Conservation (phyloP, 1,140 invertebrate genomes). For the Tetranychus urticae region DNA sequence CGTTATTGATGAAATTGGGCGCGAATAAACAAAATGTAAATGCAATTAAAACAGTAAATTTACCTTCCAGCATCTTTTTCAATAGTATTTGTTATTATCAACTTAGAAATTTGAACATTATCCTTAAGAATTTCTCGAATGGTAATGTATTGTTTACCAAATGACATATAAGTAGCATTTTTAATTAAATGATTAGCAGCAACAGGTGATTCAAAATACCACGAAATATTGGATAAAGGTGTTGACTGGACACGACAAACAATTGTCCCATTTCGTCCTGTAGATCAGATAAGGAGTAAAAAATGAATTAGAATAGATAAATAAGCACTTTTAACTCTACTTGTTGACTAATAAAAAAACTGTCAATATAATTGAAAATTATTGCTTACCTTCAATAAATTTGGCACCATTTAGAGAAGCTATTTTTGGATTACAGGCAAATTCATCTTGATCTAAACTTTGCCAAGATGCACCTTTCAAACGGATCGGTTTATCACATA, state of each 20-base stretch:
- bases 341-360: too few relatives aligned
- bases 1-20: too few relatives aligned
- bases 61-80: not conserved
- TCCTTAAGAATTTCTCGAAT: not conserved
- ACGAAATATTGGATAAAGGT: constrained; percentile 32
- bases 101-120: not conserved
- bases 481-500: constrained; percentile 35
- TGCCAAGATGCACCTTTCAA: constrained; percentile 40
- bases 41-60: not conserved
- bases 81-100: not conserved
- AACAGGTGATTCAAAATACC: not conserved
- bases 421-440: constrained; percentile 39
- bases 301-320: not conserved
- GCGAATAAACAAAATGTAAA: too few relatives aligned
- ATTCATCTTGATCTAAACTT: constrained; percentile 44
- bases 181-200: not conserved
- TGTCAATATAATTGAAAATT: too few relatives aligned
- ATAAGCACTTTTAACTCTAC: too few relatives aligned
- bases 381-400: not conserved
- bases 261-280: constrained; percentile 41
- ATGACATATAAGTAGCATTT: not conserved
- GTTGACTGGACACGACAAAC: constrained; percentile 40
- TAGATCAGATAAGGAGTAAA: constrained; percentile 19
- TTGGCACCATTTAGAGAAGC: not conserved
- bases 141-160: not conserved